Percentiles rank a stretch among this genome's conserved stretches.
These are phyloP conservation scores for Nomada flava DNA, from an alignment of 2,888 invertebrate species.

Conservation along the genomic window DNA sequence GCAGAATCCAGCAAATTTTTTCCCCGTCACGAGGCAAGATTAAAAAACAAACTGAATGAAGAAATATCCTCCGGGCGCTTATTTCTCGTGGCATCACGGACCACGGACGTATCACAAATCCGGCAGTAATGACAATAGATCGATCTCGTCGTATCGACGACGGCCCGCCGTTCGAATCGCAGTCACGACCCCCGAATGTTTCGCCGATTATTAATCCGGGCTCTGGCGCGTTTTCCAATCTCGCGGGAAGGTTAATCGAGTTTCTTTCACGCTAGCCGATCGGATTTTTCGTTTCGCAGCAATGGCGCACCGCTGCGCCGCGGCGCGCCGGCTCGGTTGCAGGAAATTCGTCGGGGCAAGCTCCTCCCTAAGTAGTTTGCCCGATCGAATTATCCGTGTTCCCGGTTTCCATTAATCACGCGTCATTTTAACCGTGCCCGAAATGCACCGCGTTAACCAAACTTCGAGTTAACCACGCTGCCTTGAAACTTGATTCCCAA, in stretches of 20 bases:
- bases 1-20: too few species aligned
- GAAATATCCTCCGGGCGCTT: too few species aligned
- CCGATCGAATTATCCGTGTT: conserved; percentile 21
- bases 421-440: conserved; percentile 35
- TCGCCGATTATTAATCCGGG: conserved; percentile 12
- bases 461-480: conserved; percentile 10
- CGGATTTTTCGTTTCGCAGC: neutral
- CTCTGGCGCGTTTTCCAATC: neutral
- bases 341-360: conserved; percentile 13
- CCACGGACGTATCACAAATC: too few species aligned
- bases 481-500: conserved; percentile 5
- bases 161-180: too few species aligned
- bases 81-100: too few species aligned
- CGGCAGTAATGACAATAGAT: too few species aligned
- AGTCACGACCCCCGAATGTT: neutral
- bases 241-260: neutral
- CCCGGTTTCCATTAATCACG: conserved; percentile 39
- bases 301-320: neutral
- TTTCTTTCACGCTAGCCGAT: neutral
- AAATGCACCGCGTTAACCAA: conserved; percentile 31
- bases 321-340: neutral
- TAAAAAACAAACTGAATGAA: too few species aligned
- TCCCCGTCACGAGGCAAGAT: too few species aligned
- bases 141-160: too few species aligned
- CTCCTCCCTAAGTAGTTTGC: conserved; percentile 36